phyloP scores from a whole-genome alignment of 1,140 invertebrate species.

The Danaus melanippus region DNA sequence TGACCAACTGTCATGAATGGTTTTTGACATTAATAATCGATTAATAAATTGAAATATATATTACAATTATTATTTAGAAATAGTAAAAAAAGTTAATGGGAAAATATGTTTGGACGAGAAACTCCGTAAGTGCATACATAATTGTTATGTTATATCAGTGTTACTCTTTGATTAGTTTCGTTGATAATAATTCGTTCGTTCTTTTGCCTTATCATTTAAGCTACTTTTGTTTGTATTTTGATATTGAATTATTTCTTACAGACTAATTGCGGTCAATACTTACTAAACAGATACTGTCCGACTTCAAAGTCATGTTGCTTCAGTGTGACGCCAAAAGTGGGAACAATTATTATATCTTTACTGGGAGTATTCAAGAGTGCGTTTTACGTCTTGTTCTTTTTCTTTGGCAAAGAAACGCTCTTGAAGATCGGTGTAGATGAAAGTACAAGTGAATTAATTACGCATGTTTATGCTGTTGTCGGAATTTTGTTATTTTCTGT shows the following conservation, averaged over 20 bases:
- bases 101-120: too few species aligned
- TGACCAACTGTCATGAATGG: too few species aligned
- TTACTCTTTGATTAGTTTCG: too few species aligned
- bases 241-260: slow-evolving; percentile 10
- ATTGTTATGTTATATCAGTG: too few species aligned
- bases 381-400: slow-evolving; percentile 19
- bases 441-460: slow-evolving; percentile 11
- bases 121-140: too few species aligned
- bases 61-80: too few species aligned
- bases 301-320: slow-evolving; percentile 26
- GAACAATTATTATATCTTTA: slow-evolving; percentile 25
- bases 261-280: slow-evolving; percentile 12
- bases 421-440: slow-evolving; percentile 9
- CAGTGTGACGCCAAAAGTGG: slow-evolving; percentile 22
- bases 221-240: too few species aligned
- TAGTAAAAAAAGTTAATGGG: too few species aligned
- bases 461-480: slow-evolving; percentile 21
- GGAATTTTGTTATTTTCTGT: slow-evolving; percentile 23
- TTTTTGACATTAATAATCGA: too few species aligned
- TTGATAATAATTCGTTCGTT: too few species aligned
- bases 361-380: slow-evolving; percentile 22
- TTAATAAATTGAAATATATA: too few species aligned
- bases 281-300: slow-evolving; percentile 22
- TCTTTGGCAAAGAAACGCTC: slow-evolving; percentile 13
- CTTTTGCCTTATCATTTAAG: too few species aligned